These are phyloP conservation scores for Donacobius atricapilla DNA, from an alignment of 2,113 vertebrate species.

Conservation along the genomic window DNA sequence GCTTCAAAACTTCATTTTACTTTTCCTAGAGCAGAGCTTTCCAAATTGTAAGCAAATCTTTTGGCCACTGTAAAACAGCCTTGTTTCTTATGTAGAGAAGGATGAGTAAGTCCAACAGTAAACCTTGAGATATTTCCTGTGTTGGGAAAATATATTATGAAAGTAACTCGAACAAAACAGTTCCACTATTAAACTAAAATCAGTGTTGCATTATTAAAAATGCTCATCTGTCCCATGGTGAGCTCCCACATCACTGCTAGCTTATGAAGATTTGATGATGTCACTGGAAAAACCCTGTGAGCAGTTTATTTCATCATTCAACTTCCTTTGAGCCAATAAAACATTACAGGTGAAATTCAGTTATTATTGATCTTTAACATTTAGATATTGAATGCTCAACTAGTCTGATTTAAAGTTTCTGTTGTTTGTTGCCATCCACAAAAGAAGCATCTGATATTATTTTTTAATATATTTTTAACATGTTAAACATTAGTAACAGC, in stretches of 20 bases:
- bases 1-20: neutral
- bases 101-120: neutral
- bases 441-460: neutral
- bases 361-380: neutral
- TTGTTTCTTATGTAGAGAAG: neutral
- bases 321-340: neutral
- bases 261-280: neutral
- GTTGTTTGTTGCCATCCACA: neutral
- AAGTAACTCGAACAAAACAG: neutral
- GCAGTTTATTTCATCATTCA: neutral
- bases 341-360: neutral
- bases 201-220: neutral
- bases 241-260: neutral
- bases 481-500: neutral
- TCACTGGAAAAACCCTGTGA: neutral
- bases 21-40: neutral
- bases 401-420: neutral
- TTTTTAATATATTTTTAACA: neutral
- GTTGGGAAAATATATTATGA: neutral
- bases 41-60: neutral
- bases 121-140: neutral
- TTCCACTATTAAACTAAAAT: neutral
- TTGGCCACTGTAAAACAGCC: neutral
- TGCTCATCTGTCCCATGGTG: neutral
- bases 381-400: neutral